Evolutionary conservation across 2,888 invertebrate species (phyloP).

Genomic region (Eutolmus rufibarbis): DNA sequence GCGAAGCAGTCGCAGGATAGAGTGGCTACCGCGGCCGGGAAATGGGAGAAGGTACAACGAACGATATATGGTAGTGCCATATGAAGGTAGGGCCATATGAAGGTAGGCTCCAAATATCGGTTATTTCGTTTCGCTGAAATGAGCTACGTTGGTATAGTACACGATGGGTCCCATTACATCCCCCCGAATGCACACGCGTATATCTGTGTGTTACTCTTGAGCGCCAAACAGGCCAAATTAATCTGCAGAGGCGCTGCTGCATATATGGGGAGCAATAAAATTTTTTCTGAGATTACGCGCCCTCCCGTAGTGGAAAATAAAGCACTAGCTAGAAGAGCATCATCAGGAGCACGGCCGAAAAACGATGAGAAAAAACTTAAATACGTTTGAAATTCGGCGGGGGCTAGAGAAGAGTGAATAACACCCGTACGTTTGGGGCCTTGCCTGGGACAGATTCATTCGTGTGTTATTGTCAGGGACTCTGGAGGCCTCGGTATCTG

Average conservation of each 20-base stretch:
- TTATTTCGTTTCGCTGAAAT: slow-evolving; percentile 38
- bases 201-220: slow-evolving; percentile 31
- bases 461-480: slow-evolving; percentile 36
- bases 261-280: slow-evolving; percentile 43
- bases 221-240: slow-evolving; percentile 40
- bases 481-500: slow-evolving; percentile 8
- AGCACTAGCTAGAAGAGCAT: slow-evolving; percentile 38
- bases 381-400: slow-evolving; percentile 34
- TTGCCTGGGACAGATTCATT: slow-evolving; percentile 31
- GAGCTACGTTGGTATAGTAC: neutral
- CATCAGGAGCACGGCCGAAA: slow-evolving; percentile 25
- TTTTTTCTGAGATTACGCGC: slow-evolving; percentile 40
- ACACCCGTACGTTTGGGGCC: neutral
- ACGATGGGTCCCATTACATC: neutral
- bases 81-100: neutral
- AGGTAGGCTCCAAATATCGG: slow-evolving; percentile 38
- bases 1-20: slow-evolving; percentile 33
- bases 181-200: slow-evolving; percentile 5
- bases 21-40: neutral
- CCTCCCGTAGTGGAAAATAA: slow-evolving; percentile 29
- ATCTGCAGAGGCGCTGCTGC: slow-evolving; percentile 43
- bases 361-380: slow-evolving; percentile 32
- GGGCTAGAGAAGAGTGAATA: slow-evolving; percentile 23
- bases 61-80: neutral
- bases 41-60: neutral